phyloP scores from a whole-genome alignment of 2,797 vertebrate species.

The Sebastes minor region DNA sequence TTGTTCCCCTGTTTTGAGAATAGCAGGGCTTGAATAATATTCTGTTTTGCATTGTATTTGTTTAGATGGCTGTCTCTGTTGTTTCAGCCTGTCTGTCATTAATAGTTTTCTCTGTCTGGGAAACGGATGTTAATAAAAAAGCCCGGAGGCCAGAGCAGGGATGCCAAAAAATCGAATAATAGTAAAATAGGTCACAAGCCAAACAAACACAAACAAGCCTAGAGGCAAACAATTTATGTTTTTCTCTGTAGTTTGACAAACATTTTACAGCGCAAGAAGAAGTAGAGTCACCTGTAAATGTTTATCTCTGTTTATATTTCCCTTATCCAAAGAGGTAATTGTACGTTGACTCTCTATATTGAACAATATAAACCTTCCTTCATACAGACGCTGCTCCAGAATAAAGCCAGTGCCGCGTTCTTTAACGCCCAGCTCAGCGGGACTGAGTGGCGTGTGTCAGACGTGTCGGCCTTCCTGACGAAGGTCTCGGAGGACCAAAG shows the following conservation, averaged over 20 bases:
- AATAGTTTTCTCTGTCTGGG: not conserved
- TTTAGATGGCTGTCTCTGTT: not conserved
- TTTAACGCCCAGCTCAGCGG: constrained; percentile 82
- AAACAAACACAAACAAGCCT: not conserved
- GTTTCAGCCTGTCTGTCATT: not conserved
- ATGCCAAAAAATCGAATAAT: not conserved
- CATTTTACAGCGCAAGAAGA: not conserved
- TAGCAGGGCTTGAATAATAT: too few species aligned
- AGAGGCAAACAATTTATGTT: not conserved
- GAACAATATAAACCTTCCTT: not conserved
- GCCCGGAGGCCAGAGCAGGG: not conserved
- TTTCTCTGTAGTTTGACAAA: not conserved
- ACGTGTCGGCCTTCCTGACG: constrained; percentile 87
- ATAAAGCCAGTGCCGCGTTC: constrained; percentile 85
- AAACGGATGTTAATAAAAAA: not conserved
- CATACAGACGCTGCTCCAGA: constrained; percentile 88
- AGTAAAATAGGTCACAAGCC: not conserved
- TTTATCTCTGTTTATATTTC: not conserved
- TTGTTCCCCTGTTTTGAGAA: not conserved
- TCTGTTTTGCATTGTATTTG: not conserved
- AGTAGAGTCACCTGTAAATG: not conserved
- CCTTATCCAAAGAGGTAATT: not conserved
- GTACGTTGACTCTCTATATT: not conserved
- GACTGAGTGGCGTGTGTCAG: constrained; percentile 88
- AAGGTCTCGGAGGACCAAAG: constrained; percentile 83